phyloP scores from a whole-genome alignment of 2,888 invertebrate genomes.

The Drosophila borborema region DNA sequence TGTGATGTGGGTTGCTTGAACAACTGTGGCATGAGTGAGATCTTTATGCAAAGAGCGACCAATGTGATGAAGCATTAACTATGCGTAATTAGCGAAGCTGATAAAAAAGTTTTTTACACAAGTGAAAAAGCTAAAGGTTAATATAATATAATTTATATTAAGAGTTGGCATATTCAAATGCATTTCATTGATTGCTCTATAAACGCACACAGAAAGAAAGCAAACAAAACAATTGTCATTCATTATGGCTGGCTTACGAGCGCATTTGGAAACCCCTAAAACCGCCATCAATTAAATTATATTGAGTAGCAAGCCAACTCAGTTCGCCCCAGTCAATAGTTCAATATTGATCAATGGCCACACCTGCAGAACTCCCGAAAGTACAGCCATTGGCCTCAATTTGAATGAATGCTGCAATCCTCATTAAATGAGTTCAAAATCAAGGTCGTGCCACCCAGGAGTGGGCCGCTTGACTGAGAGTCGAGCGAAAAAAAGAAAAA shows the following conservation, averaged over 20 bases:
- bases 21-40: constrained; percentile 58
- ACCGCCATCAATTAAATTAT: constrained; percentile 20
- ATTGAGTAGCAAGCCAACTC: constrained; percentile 3
- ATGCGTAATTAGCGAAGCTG: constrained; percentile 32
- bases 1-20: constrained; percentile 53
- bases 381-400: constrained; percentile 60
- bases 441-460: constrained; percentile 58
- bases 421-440: constrained; percentile 72
- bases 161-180: background rate
- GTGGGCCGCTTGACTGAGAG: background rate
- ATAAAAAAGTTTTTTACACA: background rate
- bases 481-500: background rate
- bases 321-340: background rate
- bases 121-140: background rate
- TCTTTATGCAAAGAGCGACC: constrained; percentile 29
- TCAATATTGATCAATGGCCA: constrained; percentile 22
- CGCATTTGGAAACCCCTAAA: constrained; percentile 3
- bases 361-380: constrained; percentile 37
- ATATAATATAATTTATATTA: no score
- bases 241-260: constrained; percentile 11
- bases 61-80: constrained; percentile 31
- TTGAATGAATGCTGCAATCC: constrained; percentile 59
- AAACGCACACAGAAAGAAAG: background rate
- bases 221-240: constrained; percentile 1
- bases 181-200: background rate